phyloP scores from a whole-genome alignment of 2,888 invertebrate species.

The Scaptomyza flava region DNA sequence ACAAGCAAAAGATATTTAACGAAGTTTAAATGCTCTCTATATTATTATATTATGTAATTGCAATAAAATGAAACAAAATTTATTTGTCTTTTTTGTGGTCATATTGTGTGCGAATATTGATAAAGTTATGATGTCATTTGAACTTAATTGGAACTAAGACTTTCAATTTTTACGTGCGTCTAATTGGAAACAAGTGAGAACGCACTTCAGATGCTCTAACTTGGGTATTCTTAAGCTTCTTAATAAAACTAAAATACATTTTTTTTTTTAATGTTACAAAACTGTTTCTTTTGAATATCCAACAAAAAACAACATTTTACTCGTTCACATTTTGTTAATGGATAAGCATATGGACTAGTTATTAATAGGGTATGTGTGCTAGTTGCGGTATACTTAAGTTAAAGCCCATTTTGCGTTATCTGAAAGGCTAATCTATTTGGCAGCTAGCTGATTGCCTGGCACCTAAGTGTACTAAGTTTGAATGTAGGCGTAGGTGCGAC shows the following conservation, averaged over 20 bases:
- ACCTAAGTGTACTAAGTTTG: background rate
- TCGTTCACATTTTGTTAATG: too few species aligned
- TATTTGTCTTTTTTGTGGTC: too few species aligned
- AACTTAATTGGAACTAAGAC: constrained; percentile 3
- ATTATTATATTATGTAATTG: too few species aligned
- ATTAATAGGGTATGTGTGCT: constrained; percentile 1
- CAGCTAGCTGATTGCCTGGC: constrained; percentile 30
- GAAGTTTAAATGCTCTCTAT: constrained; percentile 28
- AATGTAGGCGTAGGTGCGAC: constrained; percentile 4
- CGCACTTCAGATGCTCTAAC: background rate
- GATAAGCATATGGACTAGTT: too few species aligned
- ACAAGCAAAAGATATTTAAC: constrained; percentile 30
- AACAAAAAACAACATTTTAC: too few species aligned
- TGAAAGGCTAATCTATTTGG: constrained; percentile 28
- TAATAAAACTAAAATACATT: background rate
- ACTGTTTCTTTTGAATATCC: too few species aligned
- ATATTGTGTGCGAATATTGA: background rate
- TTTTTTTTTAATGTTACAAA: too few species aligned
- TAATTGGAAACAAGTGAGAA: background rate
- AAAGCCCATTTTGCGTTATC: constrained; percentile 25
- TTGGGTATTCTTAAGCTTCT: background rate
- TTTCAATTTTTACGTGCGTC: background rate
- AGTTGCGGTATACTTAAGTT: background rate
- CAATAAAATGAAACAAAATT: too few species aligned
- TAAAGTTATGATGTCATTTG: constrained; percentile 36